Percentiles rank a stretch among this genome's conserved stretches.
phyloP scores from a whole-genome alignment of 2,797 vertebrate species.

The Anguilla obscura region DNA sequence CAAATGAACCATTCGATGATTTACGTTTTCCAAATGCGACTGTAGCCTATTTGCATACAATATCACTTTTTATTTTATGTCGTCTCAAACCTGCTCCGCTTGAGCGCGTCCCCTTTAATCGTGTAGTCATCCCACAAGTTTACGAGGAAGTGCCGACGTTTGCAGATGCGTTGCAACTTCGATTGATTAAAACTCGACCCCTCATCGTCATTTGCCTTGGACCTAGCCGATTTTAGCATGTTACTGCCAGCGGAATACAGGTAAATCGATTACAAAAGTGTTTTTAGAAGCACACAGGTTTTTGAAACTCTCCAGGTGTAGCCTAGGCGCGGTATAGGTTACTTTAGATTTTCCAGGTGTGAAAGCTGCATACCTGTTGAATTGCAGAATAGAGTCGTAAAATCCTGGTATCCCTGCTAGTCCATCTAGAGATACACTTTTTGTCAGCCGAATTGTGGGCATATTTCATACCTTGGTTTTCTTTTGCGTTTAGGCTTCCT shows the following conservation, averaged over 20 bases:
- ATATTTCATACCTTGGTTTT: not conserved
- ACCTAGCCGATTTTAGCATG: constrained; percentile 9
- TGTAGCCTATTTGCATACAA: not conserved
- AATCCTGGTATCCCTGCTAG: not conserved
- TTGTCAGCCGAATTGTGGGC: not conserved
- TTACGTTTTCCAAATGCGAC: not conserved
- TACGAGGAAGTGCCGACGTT: constrained; percentile 35
- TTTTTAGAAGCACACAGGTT: not conserved
- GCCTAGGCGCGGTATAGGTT: not conserved
- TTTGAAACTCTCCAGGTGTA: not conserved
- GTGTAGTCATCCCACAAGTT: not conserved
- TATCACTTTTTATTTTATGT: constrained; percentile 14
- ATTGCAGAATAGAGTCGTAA: not conserved
- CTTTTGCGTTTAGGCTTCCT: not conserved
- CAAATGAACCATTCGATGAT: not conserved
- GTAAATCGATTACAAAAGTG: not conserved
- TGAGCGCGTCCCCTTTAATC: constrained; percentile 29
- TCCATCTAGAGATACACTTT: not conserved
- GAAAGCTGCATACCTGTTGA: constrained; percentile 3
- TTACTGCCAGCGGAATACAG: constrained; percentile 23
- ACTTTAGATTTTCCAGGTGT: constrained; percentile 10
- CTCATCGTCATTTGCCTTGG: not conserved
- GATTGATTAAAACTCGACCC: not conserved
- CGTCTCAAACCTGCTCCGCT: constrained; percentile 24
- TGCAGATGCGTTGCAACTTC: constrained; percentile 33